Evolutionary conservation across 2,888 invertebrate species (phyloP).

Genomic region (Anticlea derivata): DNA sequence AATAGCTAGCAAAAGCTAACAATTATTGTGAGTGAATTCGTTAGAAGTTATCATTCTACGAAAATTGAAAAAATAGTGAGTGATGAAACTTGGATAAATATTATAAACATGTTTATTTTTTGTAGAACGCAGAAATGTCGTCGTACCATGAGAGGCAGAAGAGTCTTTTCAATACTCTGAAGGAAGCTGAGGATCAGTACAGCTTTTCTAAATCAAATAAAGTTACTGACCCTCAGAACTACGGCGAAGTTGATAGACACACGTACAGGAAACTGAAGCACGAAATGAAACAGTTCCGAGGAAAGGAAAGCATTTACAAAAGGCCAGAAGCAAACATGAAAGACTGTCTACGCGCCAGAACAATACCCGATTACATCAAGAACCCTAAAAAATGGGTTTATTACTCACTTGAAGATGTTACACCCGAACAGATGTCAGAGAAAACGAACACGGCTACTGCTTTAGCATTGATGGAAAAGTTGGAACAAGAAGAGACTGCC

Average conservation of each 20-base stretch:
- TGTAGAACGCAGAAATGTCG: constrained; percentile 51
- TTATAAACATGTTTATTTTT: neutral
- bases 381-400: constrained; percentile 93
- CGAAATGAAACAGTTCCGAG: constrained; percentile 85
- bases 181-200: constrained; percentile 85
- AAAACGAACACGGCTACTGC: constrained; percentile 90
- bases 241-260: constrained; percentile 60
- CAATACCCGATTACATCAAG: constrained; percentile 79
- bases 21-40: too few relatives aligned
- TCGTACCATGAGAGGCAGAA: constrained; percentile 86
- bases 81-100: too few relatives aligned
- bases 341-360: constrained; percentile 79
- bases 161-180: constrained; percentile 87
- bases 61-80: too few relatives aligned
- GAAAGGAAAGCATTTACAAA: constrained; percentile 92
- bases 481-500: constrained; percentile 80
- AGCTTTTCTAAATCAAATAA: constrained; percentile 67
- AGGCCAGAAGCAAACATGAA: constrained; percentile 86
- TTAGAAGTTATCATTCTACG: too few relatives aligned
- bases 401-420: constrained; percentile 91
- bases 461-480: constrained; percentile 88
- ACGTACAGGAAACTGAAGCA: constrained; percentile 68
- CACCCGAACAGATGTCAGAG: constrained; percentile 90
- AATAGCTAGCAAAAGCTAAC: too few relatives aligned
- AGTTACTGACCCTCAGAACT: constrained; percentile 53